Evolutionary conservation across 2,888 invertebrate species (phyloP).

Genomic region (Ophion ellenae): DNA sequence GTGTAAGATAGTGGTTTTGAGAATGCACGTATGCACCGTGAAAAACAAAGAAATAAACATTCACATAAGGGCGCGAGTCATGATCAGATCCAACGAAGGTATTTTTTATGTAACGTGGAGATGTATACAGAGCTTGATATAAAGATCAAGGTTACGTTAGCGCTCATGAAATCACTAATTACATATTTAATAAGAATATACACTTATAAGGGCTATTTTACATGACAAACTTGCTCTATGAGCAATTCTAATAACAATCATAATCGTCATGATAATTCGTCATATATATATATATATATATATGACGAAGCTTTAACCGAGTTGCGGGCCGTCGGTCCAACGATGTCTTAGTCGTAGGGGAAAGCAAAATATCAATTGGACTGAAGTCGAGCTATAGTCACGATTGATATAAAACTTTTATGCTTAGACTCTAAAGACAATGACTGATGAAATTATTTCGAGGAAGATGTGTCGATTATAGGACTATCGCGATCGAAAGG

Average conservation of each 20-base stretch:
- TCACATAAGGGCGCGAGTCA: no score
- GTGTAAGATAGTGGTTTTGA: no score
- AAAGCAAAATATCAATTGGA: neutral
- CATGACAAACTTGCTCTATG: neutral
- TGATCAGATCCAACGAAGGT: no score
- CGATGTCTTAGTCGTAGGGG: neutral
- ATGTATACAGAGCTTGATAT: no score
- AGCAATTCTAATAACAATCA: neutral
- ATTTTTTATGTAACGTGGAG: no score
- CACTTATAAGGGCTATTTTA: neutral
- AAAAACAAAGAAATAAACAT: no score
- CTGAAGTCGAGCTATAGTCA: neutral
- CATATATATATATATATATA: neutral
- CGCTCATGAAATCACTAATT: neutral
- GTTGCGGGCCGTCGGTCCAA: neutral
- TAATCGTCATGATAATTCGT: neutral
- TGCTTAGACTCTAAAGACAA: neutral
- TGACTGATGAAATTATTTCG: constrained; percentile 2
- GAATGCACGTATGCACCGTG: no score
- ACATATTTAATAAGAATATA: constrained; percentile 1
- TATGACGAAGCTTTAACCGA: neutral
- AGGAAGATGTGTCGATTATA: constrained; percentile 12
- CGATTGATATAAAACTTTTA: neutral
- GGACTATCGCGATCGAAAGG: neutral
- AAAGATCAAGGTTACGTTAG: neutral